Percentiles rank a stretch among this genome's conserved stretches.
Evolutionary conservation across 2,113 vertebrate species (phyloP).

Genomic region (Pavo muticus): DNA sequence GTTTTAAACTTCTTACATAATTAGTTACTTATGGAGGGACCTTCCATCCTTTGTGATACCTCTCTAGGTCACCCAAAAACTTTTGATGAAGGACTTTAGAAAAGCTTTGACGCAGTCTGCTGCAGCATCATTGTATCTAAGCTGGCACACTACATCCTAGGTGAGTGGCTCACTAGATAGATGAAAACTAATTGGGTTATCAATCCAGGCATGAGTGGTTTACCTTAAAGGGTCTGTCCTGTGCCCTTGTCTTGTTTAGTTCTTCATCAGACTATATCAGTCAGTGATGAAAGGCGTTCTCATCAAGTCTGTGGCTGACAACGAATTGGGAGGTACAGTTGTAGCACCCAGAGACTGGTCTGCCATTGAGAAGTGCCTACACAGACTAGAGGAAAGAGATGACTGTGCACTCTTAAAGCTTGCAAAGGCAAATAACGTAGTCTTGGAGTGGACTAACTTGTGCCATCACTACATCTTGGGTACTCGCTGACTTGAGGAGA

Average conservation of each 20-base stretch:
- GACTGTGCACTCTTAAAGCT: background rate
- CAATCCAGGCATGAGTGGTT: background rate
- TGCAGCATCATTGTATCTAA: background rate
- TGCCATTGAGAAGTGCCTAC: background rate
- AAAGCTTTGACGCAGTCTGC: background rate
- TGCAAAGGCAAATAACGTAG: background rate
- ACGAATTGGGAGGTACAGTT: background rate
- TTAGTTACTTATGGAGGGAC: fast-evolving
- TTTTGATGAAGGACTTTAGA: background rate
- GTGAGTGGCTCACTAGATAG: background rate
- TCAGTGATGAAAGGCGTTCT: background rate
- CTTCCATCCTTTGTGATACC: background rate
- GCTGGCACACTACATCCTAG: background rate
- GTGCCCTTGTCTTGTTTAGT: background rate
- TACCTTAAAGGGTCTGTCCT: background rate
- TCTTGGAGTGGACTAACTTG: background rate
- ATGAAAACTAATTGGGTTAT: background rate
- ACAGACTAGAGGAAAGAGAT: background rate
- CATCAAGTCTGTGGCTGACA: background rate
- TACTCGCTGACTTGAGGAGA: background rate
- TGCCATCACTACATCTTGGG: fast-evolving
- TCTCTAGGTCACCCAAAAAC: background rate
- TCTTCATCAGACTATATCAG: background rate
- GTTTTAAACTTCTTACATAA: background rate
- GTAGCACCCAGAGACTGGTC: fast-evolving